These are phyloP conservation scores for Intellagama lesueurii DNA, from an alignment of 2,797 vertebrate genomes.

Conservation along the genomic window DNA sequence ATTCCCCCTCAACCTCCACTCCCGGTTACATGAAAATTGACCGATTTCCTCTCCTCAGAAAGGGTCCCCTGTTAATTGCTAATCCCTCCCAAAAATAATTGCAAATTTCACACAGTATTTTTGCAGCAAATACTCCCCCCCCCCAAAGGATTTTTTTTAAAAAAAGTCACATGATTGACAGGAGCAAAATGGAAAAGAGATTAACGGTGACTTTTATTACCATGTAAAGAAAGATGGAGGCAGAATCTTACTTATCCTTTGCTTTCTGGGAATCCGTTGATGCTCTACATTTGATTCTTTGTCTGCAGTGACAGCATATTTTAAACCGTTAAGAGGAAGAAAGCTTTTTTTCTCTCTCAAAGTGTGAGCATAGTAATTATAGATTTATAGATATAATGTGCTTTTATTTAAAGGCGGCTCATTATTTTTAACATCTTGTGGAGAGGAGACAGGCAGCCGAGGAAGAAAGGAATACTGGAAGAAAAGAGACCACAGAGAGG, in stretches of 20 bases:
- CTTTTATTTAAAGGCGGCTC: conserved; percentile 45
- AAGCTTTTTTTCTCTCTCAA: neutral
- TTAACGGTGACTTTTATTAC: conserved; percentile 56
- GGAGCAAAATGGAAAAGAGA: conserved; percentile 57
- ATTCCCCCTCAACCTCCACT: conserved; percentile 13
- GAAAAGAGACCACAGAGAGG: conserved; percentile 3
- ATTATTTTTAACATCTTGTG: conserved; percentile 50
- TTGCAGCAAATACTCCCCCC: conserved; percentile 1
- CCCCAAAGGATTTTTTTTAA: neutral
- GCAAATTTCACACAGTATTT: conserved; percentile 45
- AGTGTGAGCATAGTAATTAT: conserved; percentile 20
- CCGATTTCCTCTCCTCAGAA: conserved; percentile 39
- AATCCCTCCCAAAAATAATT: conserved; percentile 39
- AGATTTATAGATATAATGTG: conserved; percentile 12
- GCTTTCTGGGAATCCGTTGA: conserved; percentile 19
- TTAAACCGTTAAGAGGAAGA: conserved; percentile 30
- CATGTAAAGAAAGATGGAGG: conserved; percentile 43
- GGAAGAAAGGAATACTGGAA: neutral
- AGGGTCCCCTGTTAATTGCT: conserved; percentile 42
- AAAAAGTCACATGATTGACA: conserved; percentile 43
- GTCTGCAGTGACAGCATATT: conserved; percentile 27
- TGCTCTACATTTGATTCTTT: conserved; percentile 42
- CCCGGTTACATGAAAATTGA: conserved; percentile 49
- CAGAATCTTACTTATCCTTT: conserved; percentile 25
- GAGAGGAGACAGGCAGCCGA: neutral